Evolutionary conservation across 2,113 vertebrate genomes (phyloP).

Genomic region (Cephalopterus ornatus): DNA sequence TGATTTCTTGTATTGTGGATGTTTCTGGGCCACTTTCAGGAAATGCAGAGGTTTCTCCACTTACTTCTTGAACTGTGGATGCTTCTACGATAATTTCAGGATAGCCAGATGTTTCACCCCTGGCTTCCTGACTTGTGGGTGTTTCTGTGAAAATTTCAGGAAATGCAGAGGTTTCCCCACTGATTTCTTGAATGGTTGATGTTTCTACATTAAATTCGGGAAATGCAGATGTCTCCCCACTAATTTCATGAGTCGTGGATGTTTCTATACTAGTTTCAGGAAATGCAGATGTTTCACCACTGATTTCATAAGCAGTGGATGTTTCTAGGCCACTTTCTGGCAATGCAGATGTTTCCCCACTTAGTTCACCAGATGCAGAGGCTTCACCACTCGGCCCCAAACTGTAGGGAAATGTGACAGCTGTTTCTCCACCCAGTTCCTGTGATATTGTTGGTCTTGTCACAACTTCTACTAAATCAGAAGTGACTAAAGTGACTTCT

Average conservation of each 20-base stretch:
- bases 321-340: slow-evolving; percentile 59
- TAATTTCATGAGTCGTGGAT: slow-evolving; percentile 47
- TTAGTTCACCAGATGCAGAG: slow-evolving; percentile 58
- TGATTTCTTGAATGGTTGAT: slow-evolving; percentile 56
- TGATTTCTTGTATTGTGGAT: neutral
- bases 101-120: neutral
- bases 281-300: slow-evolving; percentile 56
- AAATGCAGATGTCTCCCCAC: slow-evolving; percentile 43
- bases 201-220: slow-evolving; percentile 63
- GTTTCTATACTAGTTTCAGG: slow-evolving; percentile 64
- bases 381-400: slow-evolving; percentile 61
- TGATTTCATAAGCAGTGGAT: slow-evolving; percentile 65
- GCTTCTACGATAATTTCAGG: neutral
- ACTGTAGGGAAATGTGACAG: slow-evolving; percentile 63
- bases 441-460: slow-evolving; percentile 66
- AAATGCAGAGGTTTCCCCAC: slow-evolving; percentile 55
- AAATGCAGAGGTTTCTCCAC: slow-evolving; percentile 49
- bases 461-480: slow-evolving; percentile 72
- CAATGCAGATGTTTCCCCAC: slow-evolving; percentile 57
- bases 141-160: neutral
- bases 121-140: neutral
- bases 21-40: slow-evolving; percentile 31
- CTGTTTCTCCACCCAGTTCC: slow-evolving; percentile 74
- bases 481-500: slow-evolving; percentile 73
- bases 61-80: neutral